A percentile compares a stretch with the other conserved stretches of the same genome.
Evolutionary conservation across 37 sponge, comb jelly and placozoan species (phyloP).

Genomic region (Aplysina aerophoba): DNA sequence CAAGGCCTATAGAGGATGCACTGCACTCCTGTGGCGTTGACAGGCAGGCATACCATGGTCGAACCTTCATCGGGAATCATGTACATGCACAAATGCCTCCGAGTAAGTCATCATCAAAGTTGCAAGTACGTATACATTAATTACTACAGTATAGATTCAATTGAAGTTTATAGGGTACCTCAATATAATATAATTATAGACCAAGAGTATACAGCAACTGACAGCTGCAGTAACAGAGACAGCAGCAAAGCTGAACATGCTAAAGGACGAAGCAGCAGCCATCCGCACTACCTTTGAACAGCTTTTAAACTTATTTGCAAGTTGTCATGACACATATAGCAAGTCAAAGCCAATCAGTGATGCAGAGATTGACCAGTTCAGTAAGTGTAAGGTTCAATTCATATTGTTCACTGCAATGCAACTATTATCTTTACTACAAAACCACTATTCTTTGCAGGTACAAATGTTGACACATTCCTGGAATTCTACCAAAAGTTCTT

Average conservation of each 20-base stretch:
- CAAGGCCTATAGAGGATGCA: background rate
- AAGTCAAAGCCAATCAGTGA: no score
- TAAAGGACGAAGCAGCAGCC: no score
- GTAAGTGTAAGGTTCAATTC: no score
- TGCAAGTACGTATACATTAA: background rate
- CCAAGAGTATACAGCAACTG: background rate
- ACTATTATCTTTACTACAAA: background rate
- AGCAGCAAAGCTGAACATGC: background rate
- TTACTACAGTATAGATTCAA: background rate
- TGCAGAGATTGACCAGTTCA: no score
- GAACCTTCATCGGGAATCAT: no score
- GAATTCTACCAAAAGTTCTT: background rate
- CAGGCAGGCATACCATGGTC: no score
- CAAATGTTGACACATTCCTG: conserved; percentile 26
- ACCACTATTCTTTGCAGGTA: conserved; percentile 8
- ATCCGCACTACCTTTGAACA: background rate
- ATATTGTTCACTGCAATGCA: no score
- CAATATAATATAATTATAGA: background rate
- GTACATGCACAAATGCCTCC: no score
- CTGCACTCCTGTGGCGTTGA: background rate
- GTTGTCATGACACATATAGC: background rate
- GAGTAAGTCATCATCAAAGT: no score
- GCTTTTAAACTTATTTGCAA: no score
- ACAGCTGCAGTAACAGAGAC: background rate
- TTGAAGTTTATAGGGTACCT: no score